Evolutionary conservation across 2,797 vertebrate species (phyloP).

Genomic region (Meda fulgida): DNA sequence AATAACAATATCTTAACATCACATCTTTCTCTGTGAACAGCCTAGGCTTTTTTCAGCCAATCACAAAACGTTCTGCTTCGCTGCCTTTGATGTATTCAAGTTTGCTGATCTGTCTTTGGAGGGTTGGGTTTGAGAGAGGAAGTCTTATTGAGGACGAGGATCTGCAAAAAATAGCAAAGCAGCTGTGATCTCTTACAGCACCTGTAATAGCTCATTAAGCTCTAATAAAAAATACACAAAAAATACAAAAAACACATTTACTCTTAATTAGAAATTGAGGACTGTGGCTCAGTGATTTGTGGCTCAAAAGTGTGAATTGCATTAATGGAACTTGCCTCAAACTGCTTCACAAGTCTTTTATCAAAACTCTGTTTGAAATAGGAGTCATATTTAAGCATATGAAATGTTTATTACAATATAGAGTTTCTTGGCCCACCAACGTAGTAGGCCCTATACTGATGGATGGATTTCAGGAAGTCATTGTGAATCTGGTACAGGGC

Average conservation of each 20-base stretch:
- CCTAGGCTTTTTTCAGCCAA: background rate
- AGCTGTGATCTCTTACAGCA: slow-evolving; percentile 10
- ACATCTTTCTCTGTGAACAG: background rate
- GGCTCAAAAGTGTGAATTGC: too few relatives aligned
- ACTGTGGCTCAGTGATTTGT: background rate
- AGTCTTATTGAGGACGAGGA: background rate
- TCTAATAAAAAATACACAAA: background rate
- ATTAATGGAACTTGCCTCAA: background rate
- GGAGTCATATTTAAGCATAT: background rate
- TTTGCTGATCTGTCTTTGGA: slow-evolving; percentile 3
- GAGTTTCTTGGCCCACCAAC: background rate
- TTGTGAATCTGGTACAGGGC: background rate
- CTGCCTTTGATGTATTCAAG: background rate
- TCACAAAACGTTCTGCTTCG: background rate
- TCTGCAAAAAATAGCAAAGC: background rate
- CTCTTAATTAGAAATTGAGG: background rate
- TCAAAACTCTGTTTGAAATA: background rate
- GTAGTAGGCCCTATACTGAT: background rate
- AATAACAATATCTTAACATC: background rate
- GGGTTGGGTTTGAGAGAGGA: background rate
- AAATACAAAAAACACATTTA: background rate
- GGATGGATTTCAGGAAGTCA: background rate
- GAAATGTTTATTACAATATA: slow-evolving; percentile 9
- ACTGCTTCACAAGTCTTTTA: background rate
- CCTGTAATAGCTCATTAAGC: slow-evolving; percentile 4